phyloP scores from a whole-genome alignment of 2,797 vertebrate species.

The Hyperoplus immaculatus region DNA sequence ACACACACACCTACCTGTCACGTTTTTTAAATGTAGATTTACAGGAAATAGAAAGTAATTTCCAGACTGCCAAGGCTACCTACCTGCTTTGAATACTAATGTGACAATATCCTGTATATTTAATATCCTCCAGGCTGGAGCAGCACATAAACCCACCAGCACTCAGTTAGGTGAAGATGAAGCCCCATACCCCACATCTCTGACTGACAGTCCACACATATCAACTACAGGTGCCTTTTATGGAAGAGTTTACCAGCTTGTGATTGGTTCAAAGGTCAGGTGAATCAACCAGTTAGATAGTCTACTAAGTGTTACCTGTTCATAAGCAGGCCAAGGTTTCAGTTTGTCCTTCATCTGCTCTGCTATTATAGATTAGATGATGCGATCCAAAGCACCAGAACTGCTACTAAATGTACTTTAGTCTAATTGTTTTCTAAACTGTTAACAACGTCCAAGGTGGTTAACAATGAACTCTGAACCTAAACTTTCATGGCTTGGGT shows the following conservation, averaged over 20 bases:
- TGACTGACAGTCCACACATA: not conserved
- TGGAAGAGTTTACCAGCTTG: not conserved
- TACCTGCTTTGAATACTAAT: slow-evolving; percentile 5
- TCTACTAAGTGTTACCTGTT: not conserved
- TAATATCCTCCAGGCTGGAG: not conserved
- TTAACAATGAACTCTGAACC: not conserved
- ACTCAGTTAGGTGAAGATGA: not conserved
- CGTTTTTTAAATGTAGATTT: not conserved
- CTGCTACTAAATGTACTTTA: not conserved
- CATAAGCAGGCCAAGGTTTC: not conserved
- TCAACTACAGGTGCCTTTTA: not conserved
- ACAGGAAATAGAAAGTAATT: slow-evolving; percentile 5
- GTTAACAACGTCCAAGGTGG: not conserved
- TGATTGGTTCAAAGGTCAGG: not conserved
- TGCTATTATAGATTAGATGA: not conserved
- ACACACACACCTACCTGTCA: too few species aligned
- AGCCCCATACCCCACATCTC: not conserved
- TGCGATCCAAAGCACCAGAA: not conserved
- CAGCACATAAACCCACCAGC: too few species aligned
- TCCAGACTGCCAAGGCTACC: not conserved
- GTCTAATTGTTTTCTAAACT: not conserved
- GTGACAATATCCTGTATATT: not conserved
- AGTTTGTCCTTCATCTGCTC: not conserved
- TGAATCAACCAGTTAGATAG: not conserved
- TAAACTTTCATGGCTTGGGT: not conserved